A percentile compares a stretch with the other conserved stretches of the same genome.
These are phyloP conservation scores for Cryptoprocta ferox DNA, from an alignment of 2,797 vertebrate genomes.

Conservation along the genomic window DNA sequence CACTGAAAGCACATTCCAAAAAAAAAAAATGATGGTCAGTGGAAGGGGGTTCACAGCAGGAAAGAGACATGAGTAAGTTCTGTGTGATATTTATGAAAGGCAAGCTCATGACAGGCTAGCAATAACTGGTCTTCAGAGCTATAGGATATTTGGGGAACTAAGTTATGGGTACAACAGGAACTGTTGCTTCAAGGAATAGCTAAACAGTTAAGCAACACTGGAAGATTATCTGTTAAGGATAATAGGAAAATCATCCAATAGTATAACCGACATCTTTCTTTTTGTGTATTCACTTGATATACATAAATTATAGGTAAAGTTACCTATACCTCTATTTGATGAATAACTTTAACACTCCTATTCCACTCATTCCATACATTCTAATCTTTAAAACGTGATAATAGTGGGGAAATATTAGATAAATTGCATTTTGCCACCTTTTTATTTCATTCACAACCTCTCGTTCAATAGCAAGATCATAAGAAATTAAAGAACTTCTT, in stretches of 20 bases:
- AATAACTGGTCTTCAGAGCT: not conserved
- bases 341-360: constrained; percentile 38
- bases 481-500: constrained; percentile 25
- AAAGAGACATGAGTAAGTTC: not conserved
- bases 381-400: constrained; percentile 10
- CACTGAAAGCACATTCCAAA: not conserved
- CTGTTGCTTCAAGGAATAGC: not conserved
- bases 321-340: not conserved
- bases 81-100: not conserved
- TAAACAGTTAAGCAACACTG: not conserved
- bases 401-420: constrained; percentile 2
- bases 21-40: not conserved
- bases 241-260: not conserved
- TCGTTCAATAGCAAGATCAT: constrained; percentile 40
- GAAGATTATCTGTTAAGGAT: not conserved
- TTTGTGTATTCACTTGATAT: not conserved
- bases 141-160: not conserved
- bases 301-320: not conserved
- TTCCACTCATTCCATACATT: not conserved
- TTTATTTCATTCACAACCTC: not conserved
- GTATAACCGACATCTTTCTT: not conserved
- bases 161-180: not conserved
- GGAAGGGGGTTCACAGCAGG: not conserved
- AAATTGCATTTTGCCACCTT: constrained; percentile 22
- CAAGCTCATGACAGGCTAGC: not conserved